Evolutionary conservation across 2,888 invertebrate genomes (phyloP).

Genomic region (Ennomos fuscantarius): DNA sequence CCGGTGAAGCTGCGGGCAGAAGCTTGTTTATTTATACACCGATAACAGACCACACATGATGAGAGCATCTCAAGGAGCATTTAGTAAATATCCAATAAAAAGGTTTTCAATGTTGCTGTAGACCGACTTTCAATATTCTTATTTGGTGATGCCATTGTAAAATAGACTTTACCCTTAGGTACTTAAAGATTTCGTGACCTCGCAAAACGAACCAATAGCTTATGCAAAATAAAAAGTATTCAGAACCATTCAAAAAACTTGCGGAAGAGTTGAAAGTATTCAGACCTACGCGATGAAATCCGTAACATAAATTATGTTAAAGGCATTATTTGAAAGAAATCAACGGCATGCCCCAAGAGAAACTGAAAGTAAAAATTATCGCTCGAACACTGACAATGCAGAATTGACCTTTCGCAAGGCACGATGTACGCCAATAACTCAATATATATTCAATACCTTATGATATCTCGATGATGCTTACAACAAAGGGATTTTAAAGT

Average conservation of each 20-base stretch:
- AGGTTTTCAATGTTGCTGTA: too few relatives aligned
- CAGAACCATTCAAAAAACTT: conserved; percentile 12
- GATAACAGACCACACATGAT: too few relatives aligned
- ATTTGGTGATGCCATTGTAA: too few relatives aligned
- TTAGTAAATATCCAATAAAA: too few relatives aligned
- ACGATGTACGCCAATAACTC: conserved; percentile 57
- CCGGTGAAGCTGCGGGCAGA: too few relatives aligned
- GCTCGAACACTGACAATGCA: conserved; percentile 53
- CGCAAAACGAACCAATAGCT: background rate
- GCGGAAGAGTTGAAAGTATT: conserved; percentile 32
- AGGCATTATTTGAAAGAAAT: conserved; percentile 42
- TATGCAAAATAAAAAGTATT: background rate
- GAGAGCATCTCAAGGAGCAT: too few relatives aligned
- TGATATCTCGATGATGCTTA: conserved; percentile 37
- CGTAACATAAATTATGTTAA: conserved; percentile 36
- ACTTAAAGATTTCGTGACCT: background rate
- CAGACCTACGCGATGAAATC: conserved; percentile 33
- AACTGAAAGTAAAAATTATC: conserved; percentile 53
- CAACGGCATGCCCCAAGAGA: conserved; percentile 38
- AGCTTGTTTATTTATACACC: too few relatives aligned
- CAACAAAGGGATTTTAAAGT: conserved; percentile 36
- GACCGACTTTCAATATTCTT: too few relatives aligned
- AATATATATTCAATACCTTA: conserved; percentile 55
- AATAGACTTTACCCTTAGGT: too few relatives aligned
- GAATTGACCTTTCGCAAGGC: conserved; percentile 55